Evolutionary conservation across 64 coral and sea anemone genomes (phyloP), one percentile per base, ranked within the genome.

Genomic region (Montipora cactus): DNA sequence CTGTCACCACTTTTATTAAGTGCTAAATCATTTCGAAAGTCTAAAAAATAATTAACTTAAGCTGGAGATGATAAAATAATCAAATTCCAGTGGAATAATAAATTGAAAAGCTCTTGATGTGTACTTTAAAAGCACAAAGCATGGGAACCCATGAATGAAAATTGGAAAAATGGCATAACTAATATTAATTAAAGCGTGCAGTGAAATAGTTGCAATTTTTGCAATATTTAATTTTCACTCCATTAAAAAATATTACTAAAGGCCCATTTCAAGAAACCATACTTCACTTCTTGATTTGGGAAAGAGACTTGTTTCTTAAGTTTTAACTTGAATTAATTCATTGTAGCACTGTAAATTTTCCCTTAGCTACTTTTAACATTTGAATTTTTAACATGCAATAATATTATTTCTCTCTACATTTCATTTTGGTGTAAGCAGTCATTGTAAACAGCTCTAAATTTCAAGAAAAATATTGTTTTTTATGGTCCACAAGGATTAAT

Each of bases 261-360:
- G 13, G 12, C 16, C 37, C 18, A 84, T 59, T 68, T 67, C 37
- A 84, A 84, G 59, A 84, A 47, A 14, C 81, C 19, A 44, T 47
- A 47, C 25, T 22, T n/a, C 23, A 6, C 51, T 72, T 72, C 82
- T 86, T 86, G 82, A 86, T 71, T 86, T 86, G 82, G 62, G 8
- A 13, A 86, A 51, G 66, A 57, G 4, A 71, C 49, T 70, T 71
- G 50, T 51, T 86, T 72, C 46, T 10, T 47, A 86, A 50, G 46
- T 86, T 4, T 84, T 86, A 12, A 86, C 45, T 72, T 86, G 11
- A 57, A 57, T 66, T 23, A 78, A 78, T 78, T 46, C 16, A 5
- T 86, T 71, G 46, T 67, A 50, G 61, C 82, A 48, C 44, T 86
- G 82, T 86, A 86, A 86, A 86, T 69, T 70, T 71, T 86, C 67